Evolutionary conservation across 2,797 vertebrate species (phyloP).

Genomic region (Setipinna tenuifilis): DNA sequence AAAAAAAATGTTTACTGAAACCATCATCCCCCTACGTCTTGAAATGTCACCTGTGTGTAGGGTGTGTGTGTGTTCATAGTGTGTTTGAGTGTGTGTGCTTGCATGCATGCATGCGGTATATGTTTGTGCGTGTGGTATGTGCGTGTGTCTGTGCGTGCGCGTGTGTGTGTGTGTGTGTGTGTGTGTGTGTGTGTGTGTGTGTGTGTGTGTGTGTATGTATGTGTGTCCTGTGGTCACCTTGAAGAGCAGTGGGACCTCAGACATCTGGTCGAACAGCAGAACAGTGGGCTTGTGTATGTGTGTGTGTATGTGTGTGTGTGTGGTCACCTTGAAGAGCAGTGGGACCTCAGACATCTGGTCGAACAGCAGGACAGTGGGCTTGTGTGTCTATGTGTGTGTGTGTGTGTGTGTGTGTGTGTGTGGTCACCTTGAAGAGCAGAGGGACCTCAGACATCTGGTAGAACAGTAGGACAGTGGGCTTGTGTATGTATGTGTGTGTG

Average conservation of each 20-base stretch:
- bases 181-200: background rate
- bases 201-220: background rate
- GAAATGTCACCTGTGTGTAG: background rate
- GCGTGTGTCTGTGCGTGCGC: background rate
- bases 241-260: constrained; percentile 81
- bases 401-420: no score
- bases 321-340: constrained; percentile 87
- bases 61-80: background rate
- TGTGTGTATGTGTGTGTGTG: background rate
- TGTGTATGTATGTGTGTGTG: constrained; percentile 54
- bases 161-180: constrained; percentile 56
- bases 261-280: constrained; percentile 87
- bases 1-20: background rate
- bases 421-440: constrained; percentile 87
- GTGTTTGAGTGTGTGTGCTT: background rate
- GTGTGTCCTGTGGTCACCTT: constrained; percentile 78
- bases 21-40: background rate
- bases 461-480: constrained; percentile 88
- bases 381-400: background rate
- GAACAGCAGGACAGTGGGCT: constrained; percentile 88
- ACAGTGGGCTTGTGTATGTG: constrained; percentile 86
- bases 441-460: constrained; percentile 82
- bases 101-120: background rate
- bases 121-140: background rate
- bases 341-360: constrained; percentile 82